Conservation (phyloP, 2,888 invertebrate genomes). For the Xylota segnis region DNA sequence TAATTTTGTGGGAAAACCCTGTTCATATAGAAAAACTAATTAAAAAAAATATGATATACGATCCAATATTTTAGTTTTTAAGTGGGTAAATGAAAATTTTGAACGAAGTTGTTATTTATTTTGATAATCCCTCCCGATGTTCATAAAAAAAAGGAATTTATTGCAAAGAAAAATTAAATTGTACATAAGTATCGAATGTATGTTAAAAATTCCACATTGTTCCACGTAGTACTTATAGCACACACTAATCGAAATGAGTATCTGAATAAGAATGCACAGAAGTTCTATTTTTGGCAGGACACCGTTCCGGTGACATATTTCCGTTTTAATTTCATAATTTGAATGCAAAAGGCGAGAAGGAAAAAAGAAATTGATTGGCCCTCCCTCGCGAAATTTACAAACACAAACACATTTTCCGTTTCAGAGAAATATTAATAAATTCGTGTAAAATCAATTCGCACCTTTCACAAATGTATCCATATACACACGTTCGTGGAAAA, state of each 20-base stretch:
- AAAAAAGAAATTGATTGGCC: conserved; percentile 9
- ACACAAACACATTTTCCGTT: background rate
- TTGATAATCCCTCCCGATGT: background rate
- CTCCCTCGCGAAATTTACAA: background rate
- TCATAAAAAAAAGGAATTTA: background rate
- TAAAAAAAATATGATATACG: background rate
- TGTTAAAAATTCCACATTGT: conserved; percentile 1
- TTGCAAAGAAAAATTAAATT: background rate
- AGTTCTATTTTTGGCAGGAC: conserved; percentile 63
- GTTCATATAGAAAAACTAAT: background rate
- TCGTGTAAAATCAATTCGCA: conserved; percentile 58
- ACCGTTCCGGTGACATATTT: conserved; percentile 75
- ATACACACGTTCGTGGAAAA: conserved; percentile 11
- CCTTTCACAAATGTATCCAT: conserved; percentile 40
- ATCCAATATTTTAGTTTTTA: conserved; percentile 4
- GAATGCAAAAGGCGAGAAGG: conserved; percentile 35
- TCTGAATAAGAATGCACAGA: conserved; percentile 55
- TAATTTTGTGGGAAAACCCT: background rate
- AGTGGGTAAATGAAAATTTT: background rate
- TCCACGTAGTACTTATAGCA: conserved; percentile 11
- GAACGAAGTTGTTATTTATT: background rate
- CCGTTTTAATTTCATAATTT: conserved; percentile 55
- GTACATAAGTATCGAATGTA: background rate
- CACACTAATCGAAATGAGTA: conserved; percentile 46
- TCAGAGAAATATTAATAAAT: conserved; percentile 11